A percentile compares a stretch with the other conserved stretches of the same genome.
phyloP scores from a whole-genome alignment of 2,797 vertebrate genomes.

The Kryptopterus vitreolus region DNA sequence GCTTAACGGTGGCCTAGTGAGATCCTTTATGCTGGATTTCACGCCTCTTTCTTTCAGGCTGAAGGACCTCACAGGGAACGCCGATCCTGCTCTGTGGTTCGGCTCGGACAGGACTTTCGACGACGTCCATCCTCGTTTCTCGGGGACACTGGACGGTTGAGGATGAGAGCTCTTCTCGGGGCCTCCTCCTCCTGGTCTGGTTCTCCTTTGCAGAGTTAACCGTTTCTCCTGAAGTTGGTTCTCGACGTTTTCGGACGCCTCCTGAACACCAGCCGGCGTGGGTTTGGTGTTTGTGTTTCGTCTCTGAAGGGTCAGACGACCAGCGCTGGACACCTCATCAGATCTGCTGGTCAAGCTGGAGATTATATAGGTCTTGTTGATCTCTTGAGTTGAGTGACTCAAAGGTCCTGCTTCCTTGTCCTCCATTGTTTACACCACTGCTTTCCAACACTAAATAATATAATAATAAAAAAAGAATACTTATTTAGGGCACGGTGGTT shows the following conservation, averaged over 20 bases:
- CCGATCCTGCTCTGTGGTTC: slow-evolving; percentile 44
- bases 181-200: slow-evolving; percentile 65
- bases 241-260: slow-evolving; percentile 53
- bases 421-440: slow-evolving; percentile 1
- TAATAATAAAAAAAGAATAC: too few species aligned
- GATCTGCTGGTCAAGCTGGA: slow-evolving; percentile 69
- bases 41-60: slow-evolving; percentile 52
- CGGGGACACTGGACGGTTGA: not conserved
- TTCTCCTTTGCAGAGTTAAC: slow-evolving; percentile 72
- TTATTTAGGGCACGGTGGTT: too few species aligned
- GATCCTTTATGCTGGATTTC: slow-evolving; percentile 47
- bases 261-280: slow-evolving; percentile 52
- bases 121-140: slow-evolving; percentile 32
- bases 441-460: not conserved
- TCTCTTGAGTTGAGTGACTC: slow-evolving; percentile 64
- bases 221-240: slow-evolving; percentile 64
- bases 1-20: slow-evolving; percentile 12
- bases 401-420: slow-evolving; percentile 49
- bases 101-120: slow-evolving; percentile 57
- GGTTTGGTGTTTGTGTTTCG: slow-evolving; percentile 68
- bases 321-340: slow-evolving; percentile 36
- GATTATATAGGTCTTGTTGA: slow-evolving; percentile 81
- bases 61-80: slow-evolving; percentile 51
- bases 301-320: slow-evolving; percentile 77
- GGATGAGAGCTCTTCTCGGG: not conserved